Evolutionary conservation across 2,888 invertebrate species (phyloP), one percentile per base, ranked within the genome.

Genomic region (Calephelis perditalis): DNA sequence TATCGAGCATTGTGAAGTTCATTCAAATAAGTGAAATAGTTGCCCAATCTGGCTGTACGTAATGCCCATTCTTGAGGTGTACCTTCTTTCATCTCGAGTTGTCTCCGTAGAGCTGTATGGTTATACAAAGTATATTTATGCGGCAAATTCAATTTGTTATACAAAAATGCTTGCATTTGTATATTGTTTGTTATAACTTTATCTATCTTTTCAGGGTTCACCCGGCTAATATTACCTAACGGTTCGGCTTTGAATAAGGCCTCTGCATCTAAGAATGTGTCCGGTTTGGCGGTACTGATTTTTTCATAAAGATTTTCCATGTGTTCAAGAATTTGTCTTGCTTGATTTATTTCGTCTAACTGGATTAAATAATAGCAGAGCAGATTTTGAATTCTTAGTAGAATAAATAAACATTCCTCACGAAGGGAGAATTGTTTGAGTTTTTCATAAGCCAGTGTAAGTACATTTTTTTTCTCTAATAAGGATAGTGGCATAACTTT

Each of bases 151-250:
- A 91, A 71, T 73, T 92, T 92, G 61, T 92, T 92, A 68, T 92
- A 92, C 55, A 93, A 75, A 81, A 92, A 93, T 5, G 92, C 91
- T 70, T 93, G 84, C 92, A 93, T 93, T 70, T 93, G 93, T 59
- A 93, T 81, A 70, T 93, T 93, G 70, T 92, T 93, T 1, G 92
- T 92, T 45, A 92, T 86, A 4, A 93, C 78, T 70, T 91, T 92
- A 67, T 92, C 92, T 26, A 93, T 82, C 74, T 92, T 92, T 58
- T 83, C 83, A 3, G 85, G 86, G 65, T 82, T 82, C 7, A 88
- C 80, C 46, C 80, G 75, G 58, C 81, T 82, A 47, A 86, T 78
- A 6, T 79, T 79, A 2, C 63, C 47, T 10, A 85, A 63, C 7
- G 76, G 65, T 63, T 84, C 82, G 2, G 78, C 63, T 3, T 80